A percentile compares a stretch with the other conserved stretches of the same genome.
Conservation (phyloP, 2,888 invertebrate species). For the Epirrhoe alternata region DNA sequence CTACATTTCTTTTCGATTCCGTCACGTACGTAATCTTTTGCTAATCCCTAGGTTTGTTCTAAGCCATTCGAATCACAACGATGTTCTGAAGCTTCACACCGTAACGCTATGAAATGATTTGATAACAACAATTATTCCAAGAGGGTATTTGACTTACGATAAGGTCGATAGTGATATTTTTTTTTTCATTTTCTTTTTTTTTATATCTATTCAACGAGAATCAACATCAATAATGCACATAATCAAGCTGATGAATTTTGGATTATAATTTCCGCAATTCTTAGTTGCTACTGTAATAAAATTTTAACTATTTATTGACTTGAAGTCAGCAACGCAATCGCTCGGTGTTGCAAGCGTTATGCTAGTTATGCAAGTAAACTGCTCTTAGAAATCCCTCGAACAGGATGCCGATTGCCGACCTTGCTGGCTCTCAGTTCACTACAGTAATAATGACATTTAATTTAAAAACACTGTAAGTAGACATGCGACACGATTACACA, state of each 20-base stretch:
- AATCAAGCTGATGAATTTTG: conserved; percentile 26
- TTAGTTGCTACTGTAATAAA: conserved; percentile 30
- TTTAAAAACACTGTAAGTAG: conserved; percentile 13
- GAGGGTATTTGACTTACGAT: conserved; percentile 35
- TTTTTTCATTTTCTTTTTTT: conserved; percentile 23
- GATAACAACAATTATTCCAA: conserved; percentile 30
- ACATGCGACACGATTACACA: conserved; percentile 34
- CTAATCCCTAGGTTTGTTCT: conserved; percentile 8
- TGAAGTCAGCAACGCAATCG: conserved; percentile 25
- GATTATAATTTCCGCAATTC: conserved; percentile 12
- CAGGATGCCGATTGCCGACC: conserved; percentile 7
- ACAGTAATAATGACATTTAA: conserved; percentile 19
- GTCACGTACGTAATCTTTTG: conserved; percentile 8
- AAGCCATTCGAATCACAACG: conserved; percentile 18
- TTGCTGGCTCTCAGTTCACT: conserved; percentile 16
- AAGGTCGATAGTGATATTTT: not conserved
- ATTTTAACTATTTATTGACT: conserved; percentile 9
- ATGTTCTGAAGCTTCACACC: conserved; percentile 17
- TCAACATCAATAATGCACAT: conserved; percentile 35
- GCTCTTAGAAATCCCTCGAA: not conserved
- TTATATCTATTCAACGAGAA: conserved; percentile 6
- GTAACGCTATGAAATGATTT: conserved; percentile 19
- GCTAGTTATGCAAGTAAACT: not conserved
- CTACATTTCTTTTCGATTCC: conserved; percentile 8
- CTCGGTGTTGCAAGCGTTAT: conserved; percentile 6